phyloP scores from a whole-genome alignment of 2,888 invertebrate species.

The Drosophila paranaensis region DNA sequence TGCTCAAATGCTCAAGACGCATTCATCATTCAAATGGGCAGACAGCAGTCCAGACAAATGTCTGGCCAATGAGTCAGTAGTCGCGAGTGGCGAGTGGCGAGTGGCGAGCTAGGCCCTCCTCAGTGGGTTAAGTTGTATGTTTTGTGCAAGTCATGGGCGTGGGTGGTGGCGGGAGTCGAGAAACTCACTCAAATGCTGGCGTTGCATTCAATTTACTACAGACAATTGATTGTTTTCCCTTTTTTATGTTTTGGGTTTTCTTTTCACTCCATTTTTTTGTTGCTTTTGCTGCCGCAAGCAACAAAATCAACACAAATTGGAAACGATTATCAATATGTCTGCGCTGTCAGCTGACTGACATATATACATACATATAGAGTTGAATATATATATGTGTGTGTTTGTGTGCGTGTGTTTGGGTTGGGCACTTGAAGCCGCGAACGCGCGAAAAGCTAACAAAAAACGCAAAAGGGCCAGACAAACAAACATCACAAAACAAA shows the following conservation, averaged over 20 bases:
- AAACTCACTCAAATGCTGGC: constrained; percentile 33
- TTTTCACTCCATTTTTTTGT: neutral
- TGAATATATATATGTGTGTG: neutral
- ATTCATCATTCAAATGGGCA: constrained; percentile 51
- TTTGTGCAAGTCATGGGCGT: constrained; percentile 50
- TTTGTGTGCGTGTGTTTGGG: constrained; percentile 1
- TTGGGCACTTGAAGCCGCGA: constrained; percentile 37
- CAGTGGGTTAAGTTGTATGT: constrained; percentile 48
- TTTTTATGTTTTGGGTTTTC: constrained; percentile 10
- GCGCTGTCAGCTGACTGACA: constrained; percentile 47
- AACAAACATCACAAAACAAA: constrained; percentile 48
- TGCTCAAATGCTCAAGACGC: constrained; percentile 21
- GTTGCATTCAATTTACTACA: constrained; percentile 68
- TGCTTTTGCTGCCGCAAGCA: constrained; percentile 27
- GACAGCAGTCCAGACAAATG: constrained; percentile 50
- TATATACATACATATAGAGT: neutral
- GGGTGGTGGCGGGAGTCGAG: neutral
- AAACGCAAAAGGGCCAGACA: constrained; percentile 39
- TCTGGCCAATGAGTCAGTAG: constrained; percentile 58
- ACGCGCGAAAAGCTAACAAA: constrained; percentile 73
- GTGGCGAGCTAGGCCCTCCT: constrained; percentile 15
- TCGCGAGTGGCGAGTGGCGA: neutral
- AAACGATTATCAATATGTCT: constrained; percentile 77
- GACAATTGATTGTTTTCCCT: constrained; percentile 68
- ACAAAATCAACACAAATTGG: constrained; percentile 68